phyloP scores from a whole-genome alignment of 1,140 invertebrate species.

The Sarcophaga bullata region DNA sequence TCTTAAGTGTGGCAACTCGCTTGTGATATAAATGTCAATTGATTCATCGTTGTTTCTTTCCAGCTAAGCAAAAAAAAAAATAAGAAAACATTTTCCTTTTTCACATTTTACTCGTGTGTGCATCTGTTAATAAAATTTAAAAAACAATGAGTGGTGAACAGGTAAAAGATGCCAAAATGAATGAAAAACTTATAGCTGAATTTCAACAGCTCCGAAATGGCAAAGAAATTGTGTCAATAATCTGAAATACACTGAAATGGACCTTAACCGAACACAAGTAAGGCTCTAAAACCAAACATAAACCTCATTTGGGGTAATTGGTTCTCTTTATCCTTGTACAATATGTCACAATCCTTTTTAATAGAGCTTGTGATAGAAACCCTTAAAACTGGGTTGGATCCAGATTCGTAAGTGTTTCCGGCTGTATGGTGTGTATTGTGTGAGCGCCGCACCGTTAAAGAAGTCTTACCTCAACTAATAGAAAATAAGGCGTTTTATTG shows the following conservation, averaged over 20 bases:
- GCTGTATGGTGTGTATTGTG: constrained; percentile 92
- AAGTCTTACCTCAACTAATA: constrained; percentile 86
- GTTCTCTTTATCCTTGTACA: constrained; percentile 8
- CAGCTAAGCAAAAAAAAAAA: neutral
- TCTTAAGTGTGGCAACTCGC: neutral
- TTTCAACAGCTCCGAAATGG: constrained; percentile 86
- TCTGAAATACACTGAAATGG: constrained; percentile 89
- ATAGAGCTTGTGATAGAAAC: constrained; percentile 95
- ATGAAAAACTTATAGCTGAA: constrained; percentile 85
- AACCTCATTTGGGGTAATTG: constrained; percentile 44
- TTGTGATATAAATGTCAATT: neutral
- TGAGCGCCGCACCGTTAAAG: constrained; percentile 89
- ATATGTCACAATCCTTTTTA: constrained; percentile 50
- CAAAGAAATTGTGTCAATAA: constrained; percentile 87
- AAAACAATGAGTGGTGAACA: constrained; percentile 64
- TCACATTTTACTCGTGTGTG: neutral
- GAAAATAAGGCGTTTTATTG: constrained; percentile 86
- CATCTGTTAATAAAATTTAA: constrained; percentile 44
- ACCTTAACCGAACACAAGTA: constrained; percentile 95
- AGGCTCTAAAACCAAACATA: constrained; percentile 59
- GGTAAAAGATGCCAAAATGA: constrained; percentile 65
- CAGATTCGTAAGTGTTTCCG: constrained; percentile 90
- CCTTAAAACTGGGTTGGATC: constrained; percentile 85
- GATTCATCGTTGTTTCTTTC: neutral
- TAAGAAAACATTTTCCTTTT: neutral